Evolutionary conservation across 2,113 vertebrate species (phyloP).

Genomic region (Macrotus californicus): DNA sequence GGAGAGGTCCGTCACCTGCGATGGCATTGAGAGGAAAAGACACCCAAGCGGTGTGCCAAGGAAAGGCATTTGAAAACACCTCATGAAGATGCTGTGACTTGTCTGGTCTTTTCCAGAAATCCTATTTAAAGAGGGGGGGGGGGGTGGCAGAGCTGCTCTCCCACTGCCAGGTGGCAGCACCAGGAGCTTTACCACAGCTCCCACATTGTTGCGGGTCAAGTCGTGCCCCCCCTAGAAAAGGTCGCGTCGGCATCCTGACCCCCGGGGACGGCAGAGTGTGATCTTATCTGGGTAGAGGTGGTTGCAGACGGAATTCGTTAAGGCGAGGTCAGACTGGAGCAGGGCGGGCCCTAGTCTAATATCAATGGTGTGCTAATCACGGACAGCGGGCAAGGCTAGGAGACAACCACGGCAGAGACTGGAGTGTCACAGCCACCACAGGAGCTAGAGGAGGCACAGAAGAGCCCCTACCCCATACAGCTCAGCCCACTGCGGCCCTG

Average conservation of each 20-base stretch:
- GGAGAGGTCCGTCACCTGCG: not conserved
- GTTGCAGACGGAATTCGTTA: fast-evolving
- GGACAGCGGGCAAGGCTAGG: not conserved
- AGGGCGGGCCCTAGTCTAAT: not conserved
- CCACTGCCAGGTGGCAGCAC: fast-evolving
- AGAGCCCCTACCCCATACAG: fast-evolving
- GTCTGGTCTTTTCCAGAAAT: not conserved
- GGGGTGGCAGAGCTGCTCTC: not conserved
- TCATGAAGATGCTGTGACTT: fast-evolving
- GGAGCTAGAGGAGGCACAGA: fast-evolving
- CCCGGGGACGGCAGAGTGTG: not conserved
- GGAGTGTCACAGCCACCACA: fast-evolving
- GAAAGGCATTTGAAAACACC: fast-evolving
- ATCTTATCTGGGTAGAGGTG: not conserved
- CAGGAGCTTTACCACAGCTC: fast-evolving
- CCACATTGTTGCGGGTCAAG: not conserved
- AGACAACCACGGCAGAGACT: fast-evolving
- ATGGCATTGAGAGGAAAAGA: too few relatives aligned
- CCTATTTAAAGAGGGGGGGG: too few relatives aligned
- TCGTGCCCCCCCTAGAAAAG: not conserved
- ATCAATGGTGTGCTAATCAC: not conserved
- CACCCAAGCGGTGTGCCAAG: fast-evolving
- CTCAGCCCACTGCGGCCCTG: not conserved
- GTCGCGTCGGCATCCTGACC: not conserved
- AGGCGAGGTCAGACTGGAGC: not conserved